Percentiles rank a stretch among this genome's conserved stretches.
Conservation (phyloP, 2,113 vertebrate genomes). For the Tyto alba region DNA sequence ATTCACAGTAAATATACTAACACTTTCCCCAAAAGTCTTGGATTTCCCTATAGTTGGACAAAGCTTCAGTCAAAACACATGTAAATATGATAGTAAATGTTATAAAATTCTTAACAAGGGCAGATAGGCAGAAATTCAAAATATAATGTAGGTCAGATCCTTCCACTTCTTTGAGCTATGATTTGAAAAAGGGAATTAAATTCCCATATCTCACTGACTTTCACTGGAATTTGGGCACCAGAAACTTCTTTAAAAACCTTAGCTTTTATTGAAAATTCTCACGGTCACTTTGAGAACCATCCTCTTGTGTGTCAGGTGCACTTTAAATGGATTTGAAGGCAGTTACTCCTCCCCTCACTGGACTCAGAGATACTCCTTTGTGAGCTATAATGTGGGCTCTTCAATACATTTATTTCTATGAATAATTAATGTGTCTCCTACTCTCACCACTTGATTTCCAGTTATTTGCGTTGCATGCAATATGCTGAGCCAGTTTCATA, state of each 20-base stretch:
- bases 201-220: slow-evolving; percentile 10
- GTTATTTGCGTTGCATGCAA: slow-evolving; percentile 39
- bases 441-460: slow-evolving; percentile 52
- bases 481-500: slow-evolving; percentile 40
- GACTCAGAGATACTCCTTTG: slow-evolving; percentile 39
- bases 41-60: neutral
- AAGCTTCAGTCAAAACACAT: neutral
- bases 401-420: slow-evolving; percentile 57
- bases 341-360: slow-evolving; percentile 42
- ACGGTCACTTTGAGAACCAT: slow-evolving; percentile 41
- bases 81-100: neutral
- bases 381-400: slow-evolving; percentile 51
- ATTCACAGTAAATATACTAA: neutral
- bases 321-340: slow-evolving; percentile 46
- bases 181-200: slow-evolving; percentile 12
- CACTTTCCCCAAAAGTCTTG: neutral
- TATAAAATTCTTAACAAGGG: neutral
- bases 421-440: slow-evolving; percentile 60
- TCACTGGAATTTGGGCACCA: neutral
- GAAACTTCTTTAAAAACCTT: neutral
- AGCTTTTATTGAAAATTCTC: slow-evolving; percentile 36
- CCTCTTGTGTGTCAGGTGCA: slow-evolving; percentile 36
- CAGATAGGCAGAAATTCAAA: neutral
- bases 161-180: neutral
- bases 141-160: neutral